Evolutionary conservation across 2,113 vertebrate genomes (phyloP).

Genomic region (Cyanoramphus novaezelandiae): DNA sequence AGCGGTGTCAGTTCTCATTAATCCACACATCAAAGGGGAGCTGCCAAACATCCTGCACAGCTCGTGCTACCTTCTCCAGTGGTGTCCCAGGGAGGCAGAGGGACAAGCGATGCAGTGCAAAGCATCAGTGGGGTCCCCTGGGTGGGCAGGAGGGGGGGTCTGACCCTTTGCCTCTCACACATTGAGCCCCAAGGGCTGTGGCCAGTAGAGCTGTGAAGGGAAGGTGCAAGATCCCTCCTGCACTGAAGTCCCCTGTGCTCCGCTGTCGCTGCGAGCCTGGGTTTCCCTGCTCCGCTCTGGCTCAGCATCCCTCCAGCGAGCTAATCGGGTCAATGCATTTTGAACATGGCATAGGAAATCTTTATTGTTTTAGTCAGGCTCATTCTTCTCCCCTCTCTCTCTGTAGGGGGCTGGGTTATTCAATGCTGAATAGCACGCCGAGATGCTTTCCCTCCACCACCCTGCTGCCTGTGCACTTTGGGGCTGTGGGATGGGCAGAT

Average conservation of each 20-base stretch:
- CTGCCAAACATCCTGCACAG: not conserved
- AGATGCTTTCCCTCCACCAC: not conserved
- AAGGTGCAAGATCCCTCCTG: accelerated
- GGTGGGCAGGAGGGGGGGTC: accelerated
- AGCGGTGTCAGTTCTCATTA: not conserved
- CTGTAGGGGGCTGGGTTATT: constrained; percentile 27
- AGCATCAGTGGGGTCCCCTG: accelerated
- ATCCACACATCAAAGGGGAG: not conserved
- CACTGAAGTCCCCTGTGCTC: not conserved
- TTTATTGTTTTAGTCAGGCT: constrained; percentile 3
- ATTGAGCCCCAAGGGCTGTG: accelerated
- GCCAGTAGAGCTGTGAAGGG: accelerated
- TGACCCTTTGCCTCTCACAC: too few relatives aligned
- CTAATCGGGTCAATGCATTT: not conserved
- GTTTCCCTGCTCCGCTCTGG: not conserved
- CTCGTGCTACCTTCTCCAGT: accelerated
- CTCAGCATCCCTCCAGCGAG: not conserved
- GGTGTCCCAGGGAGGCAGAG: accelerated
- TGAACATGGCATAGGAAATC: not conserved
- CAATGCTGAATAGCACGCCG: not conserved
- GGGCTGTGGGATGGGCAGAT: not conserved
- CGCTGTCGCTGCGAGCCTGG: accelerated
- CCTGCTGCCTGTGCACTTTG: not conserved
- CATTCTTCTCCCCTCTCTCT: not conserved
- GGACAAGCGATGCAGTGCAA: not conserved